Evolutionary conservation across 2,888 invertebrate genomes (phyloP), one percentile per base, ranked within the genome.

Genomic region (Hanleya hanleyi): DNA sequence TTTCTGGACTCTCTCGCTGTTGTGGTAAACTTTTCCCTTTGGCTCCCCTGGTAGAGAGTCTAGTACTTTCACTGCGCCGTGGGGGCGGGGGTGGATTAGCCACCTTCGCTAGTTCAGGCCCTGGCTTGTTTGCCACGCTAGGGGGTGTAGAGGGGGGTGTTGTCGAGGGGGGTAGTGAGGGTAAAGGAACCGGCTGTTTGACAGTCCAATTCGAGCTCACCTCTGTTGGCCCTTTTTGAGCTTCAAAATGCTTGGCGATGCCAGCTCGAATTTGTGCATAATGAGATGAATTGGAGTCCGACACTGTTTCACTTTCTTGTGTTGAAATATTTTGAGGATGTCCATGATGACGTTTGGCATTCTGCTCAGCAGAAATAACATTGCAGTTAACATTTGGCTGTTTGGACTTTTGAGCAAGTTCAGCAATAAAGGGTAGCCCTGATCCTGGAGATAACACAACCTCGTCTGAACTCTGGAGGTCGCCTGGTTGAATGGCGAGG

Each of bases 21-120:
- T 64, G 70, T 32, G 33, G 26, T 18, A 49, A n/a, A 49, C 29
- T 36, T 33, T n/a, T 15, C 47, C 36, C 51, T 36, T 51, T 50
- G 33, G 65, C 33, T 6, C 67, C 67, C 12, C 81, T 81, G 33
- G 74, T 73, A 12, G 84, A 83, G 22, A 86, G 78, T 70, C 84
- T 79, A 12, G 87, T 87, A 47, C 69, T 81, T 74, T 85, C 84
- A 69, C 84, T 86, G n/a, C 86, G 80, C 73, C 81, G 84, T 33
- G 87, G 87, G 6, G 86, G 86, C 6, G 86, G 86, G 12, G 87
- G 87, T 18, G 87, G 87, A 12, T 78, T 74, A 7, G 74, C 22
- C 2, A 57, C 29, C 29, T 57, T 57, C 12, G 57, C 22, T 18
- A 29, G 26, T 57, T 69, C 37, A n/a, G 66, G 66, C 32, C 66